Evolutionary conservation across 2,888 invertebrate species (phyloP).

Genomic region (Drosophila austrosaltans): DNA sequence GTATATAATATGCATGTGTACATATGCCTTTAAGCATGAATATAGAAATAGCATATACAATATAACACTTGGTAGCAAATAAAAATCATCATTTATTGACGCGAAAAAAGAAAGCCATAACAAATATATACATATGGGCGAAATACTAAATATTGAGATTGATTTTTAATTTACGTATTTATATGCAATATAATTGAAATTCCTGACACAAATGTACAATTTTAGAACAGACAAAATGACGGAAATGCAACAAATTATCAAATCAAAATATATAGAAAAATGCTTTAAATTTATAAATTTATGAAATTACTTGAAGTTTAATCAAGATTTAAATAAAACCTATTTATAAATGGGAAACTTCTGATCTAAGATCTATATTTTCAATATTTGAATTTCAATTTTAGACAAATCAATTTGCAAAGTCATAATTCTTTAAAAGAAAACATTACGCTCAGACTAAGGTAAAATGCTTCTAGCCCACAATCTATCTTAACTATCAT

Average conservation of each 20-base stretch:
- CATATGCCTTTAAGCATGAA: background rate
- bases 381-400: too few relatives aligned
- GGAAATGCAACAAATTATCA: background rate
- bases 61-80: background rate
- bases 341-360: too few relatives aligned
- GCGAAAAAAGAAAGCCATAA: constrained; percentile 2
- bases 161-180: constrained; percentile 14
- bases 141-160: constrained; percentile 8
- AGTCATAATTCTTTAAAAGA: constrained; percentile 1
- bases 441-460: constrained; percentile 14
- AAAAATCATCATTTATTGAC: background rate
- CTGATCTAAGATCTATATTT: too few relatives aligned
- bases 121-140: constrained; percentile 9
- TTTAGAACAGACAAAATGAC: constrained; percentile 4
- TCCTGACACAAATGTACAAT: background rate
- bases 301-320: too few relatives aligned
- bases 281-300: too few relatives aligned
- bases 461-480: constrained; percentile 29
- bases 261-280: background rate
- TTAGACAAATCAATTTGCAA: background rate
- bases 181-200: constrained; percentile 1
- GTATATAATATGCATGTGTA: background rate
- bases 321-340: too few relatives aligned
- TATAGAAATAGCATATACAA: background rate
- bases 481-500: constrained; percentile 34